Percentiles rank a stretch among this genome's conserved stretches.
phyloP scores from a whole-genome alignment of 2,797 vertebrate genomes.

The Gymnopithys bicolor region DNA sequence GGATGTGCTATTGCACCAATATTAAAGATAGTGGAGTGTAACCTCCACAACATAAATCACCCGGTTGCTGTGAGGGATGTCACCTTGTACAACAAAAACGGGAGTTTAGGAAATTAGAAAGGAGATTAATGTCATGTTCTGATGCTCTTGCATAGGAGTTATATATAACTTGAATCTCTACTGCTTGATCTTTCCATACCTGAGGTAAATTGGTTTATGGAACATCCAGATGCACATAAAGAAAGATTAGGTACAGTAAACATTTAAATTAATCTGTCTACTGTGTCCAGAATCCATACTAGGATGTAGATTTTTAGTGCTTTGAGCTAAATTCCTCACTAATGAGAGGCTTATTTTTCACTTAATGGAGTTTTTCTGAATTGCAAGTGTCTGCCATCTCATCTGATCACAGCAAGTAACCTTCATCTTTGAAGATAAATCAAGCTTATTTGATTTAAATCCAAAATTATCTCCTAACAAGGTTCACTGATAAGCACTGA shows the following conservation, averaged over 20 bases:
- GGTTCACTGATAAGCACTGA: background rate
- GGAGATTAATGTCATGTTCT: conserved; percentile 59
- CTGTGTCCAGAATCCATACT: background rate
- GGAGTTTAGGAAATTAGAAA: conserved; percentile 52
- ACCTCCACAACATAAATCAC: conserved; percentile 53
- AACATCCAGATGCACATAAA: background rate
- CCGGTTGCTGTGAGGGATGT: conserved; percentile 31
- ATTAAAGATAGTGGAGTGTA: conserved; percentile 65
- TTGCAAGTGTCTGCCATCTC: background rate
- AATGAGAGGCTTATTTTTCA: background rate
- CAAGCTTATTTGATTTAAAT: background rate
- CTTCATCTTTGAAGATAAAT: conserved; percentile 1
- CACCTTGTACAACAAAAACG: conserved; percentile 41
- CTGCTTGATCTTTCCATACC: conserved; percentile 6
- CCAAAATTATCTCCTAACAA: background rate
- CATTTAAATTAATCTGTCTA: conserved; percentile 31
- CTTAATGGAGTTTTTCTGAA: background rate
- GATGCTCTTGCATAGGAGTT: conserved; percentile 28
- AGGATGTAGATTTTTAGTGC: background rate
- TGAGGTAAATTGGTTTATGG: conserved; percentile 38
- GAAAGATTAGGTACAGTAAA: conserved; percentile 45
- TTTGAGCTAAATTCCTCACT: conserved; percentile 1
- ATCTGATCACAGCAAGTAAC: background rate
- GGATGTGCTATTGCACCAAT: conserved; percentile 34
- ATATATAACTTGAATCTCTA: conserved; percentile 8